Percentiles rank a stretch among this genome's conserved stretches.
Conservation (phyloP, 2,113 vertebrate species). For the Chamaetylas fuelleborni region DNA sequence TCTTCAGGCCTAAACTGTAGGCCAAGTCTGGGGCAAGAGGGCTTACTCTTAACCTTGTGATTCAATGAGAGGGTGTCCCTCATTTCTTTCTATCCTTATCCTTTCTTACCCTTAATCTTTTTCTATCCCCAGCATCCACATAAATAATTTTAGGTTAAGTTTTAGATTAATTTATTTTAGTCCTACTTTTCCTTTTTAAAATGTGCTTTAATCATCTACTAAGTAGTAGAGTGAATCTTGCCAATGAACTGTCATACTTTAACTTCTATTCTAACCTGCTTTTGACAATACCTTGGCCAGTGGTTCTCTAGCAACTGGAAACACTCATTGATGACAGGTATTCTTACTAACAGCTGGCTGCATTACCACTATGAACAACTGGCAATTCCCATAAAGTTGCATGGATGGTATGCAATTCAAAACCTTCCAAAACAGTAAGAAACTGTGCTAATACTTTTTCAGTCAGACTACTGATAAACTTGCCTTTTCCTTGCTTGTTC, state of each 20-base stretch:
- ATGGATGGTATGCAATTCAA: not conserved
- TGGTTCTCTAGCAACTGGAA: not conserved
- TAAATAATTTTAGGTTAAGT: not conserved
- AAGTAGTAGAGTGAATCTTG: not conserved
- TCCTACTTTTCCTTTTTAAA: not conserved
- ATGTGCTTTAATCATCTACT: not conserved
- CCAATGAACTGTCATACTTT: not conserved
- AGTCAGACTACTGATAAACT: not conserved
- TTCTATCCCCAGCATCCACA: not conserved
- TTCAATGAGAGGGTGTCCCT: not conserved
- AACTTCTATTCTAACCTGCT: not conserved
- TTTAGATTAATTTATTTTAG: not conserved
- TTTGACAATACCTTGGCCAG: not conserved
- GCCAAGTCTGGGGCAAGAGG: not conserved
- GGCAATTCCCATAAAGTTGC: not conserved
- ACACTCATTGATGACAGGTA: not conserved
- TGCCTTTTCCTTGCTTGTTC: not conserved
- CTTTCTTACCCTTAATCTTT: not conserved
- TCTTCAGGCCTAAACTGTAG: not conserved
- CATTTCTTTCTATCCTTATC: not conserved
- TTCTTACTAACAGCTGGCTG: not conserved
- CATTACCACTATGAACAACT: not conserved
- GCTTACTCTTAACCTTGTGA: not conserved
- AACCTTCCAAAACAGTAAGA: not conserved
- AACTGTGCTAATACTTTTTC: not conserved